A percentile compares a stretch with the other conserved stretches of the same genome.
These are phyloP conservation scores for Volucella bombylans DNA, from an alignment of 2,888 invertebrate species.

Conservation along the genomic window DNA sequence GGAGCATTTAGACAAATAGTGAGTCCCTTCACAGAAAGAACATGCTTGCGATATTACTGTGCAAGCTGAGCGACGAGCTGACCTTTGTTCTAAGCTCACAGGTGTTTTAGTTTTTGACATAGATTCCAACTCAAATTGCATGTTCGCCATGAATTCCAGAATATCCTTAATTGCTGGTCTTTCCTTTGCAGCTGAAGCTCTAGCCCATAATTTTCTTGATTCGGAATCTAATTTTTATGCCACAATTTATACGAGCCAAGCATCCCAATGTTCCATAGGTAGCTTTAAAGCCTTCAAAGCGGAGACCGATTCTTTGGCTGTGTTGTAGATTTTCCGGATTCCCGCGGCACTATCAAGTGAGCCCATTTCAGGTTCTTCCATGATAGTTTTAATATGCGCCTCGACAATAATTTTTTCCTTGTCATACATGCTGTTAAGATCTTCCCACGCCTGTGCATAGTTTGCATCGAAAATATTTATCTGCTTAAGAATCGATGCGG, in stretches of 20 bases:
- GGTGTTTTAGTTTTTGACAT: no score
- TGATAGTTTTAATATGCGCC: slow-evolving; percentile 1
- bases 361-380: slow-evolving; percentile 6
- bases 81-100: rapidly evolving
- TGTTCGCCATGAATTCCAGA: no score
- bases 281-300: not conserved
- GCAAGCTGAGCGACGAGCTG: rapidly evolving
- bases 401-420: not conserved
- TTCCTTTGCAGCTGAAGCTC: no score
- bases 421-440: not conserved
- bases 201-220: no score
- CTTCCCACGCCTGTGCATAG: not conserved
- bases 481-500: no score
- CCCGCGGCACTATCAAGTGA: not conserved
- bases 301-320: slow-evolving; percentile 10
- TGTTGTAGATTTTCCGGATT: not conserved
- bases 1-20: no score
- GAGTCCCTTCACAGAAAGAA: no score
- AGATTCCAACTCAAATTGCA: no score
- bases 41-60: no score
- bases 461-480: not conserved
- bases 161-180: no score
- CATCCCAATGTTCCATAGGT: not conserved
- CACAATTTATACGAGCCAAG: not conserved
- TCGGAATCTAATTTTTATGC: slow-evolving; percentile 1